Evolutionary conservation across 2,797 vertebrate species (phyloP).

Genomic region (Halcyon chelicuti): DNA sequence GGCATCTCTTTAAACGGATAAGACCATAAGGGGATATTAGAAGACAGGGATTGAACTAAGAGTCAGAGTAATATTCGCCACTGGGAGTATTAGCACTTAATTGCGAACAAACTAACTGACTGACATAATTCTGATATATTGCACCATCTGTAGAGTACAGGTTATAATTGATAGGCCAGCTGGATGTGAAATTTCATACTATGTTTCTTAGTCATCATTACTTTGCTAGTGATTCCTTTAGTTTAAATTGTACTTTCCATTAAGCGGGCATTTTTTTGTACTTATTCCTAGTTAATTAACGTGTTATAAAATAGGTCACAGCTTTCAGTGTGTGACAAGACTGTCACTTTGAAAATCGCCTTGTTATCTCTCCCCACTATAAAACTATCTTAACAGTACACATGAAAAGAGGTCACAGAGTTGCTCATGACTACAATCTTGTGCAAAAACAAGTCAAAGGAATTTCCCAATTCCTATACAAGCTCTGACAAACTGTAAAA

Average conservation of each 20-base stretch:
- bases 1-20: background rate
- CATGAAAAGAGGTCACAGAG: background rate
- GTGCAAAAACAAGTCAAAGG: background rate
- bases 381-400: background rate
- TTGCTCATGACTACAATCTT: background rate
- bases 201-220: background rate
- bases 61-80: slow-evolving; percentile 27
- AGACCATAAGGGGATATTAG: background rate
- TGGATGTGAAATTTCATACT: slow-evolving; percentile 3
- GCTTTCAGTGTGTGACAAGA: background rate
- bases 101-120: slow-evolving; percentile 57
- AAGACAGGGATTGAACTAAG: slow-evolving; percentile 23
- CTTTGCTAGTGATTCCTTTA: background rate
- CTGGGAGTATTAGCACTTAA: slow-evolving; percentile 56
- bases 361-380: background rate
- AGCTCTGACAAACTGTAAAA: background rate
- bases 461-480: background rate
- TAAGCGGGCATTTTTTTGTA: background rate
- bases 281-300: background rate
- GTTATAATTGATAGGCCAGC: slow-evolving; percentile 64
- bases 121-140: slow-evolving; percentile 66
- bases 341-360: background rate
- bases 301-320: background rate
- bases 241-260: slow-evolving; percentile 24
- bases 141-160: slow-evolving; percentile 55